These are phyloP conservation scores for Acrossocheilus wenchowensis DNA, from an alignment of 2,797 vertebrate species.

Conservation along the genomic window DNA sequence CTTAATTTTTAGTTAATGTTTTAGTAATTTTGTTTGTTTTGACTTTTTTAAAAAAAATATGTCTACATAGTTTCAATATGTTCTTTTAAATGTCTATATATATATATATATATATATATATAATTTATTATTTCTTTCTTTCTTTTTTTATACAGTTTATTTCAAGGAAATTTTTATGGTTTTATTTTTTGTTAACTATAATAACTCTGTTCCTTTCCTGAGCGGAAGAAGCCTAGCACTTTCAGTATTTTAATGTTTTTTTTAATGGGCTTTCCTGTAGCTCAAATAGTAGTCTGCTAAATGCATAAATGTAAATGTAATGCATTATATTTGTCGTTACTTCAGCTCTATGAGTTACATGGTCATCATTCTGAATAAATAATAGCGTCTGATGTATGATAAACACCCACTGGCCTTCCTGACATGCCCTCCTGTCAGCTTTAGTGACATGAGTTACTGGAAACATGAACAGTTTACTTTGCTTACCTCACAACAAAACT, in stretches of 20 bases:
- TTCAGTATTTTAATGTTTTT: background rate
- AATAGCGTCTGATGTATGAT: background rate
- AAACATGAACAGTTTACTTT: constrained; percentile 26
- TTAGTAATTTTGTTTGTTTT: too few relatives aligned
- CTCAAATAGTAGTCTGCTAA: too few relatives aligned
- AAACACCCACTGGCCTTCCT: background rate
- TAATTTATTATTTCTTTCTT: too few relatives aligned
- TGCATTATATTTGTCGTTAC: background rate
- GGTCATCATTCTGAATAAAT: background rate
- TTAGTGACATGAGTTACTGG: constrained; percentile 8
- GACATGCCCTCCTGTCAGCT: constrained; percentile 1
- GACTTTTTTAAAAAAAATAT: too few relatives aligned
- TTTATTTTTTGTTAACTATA: background rate
- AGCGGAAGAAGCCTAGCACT: background rate
- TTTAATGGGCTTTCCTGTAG: too few relatives aligned
- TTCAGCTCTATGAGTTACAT: background rate
- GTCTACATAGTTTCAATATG: background rate
- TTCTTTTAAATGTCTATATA: background rate
- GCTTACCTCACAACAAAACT: constrained; percentile 28
- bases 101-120: too few relatives aligned
- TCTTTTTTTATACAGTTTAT: background rate
- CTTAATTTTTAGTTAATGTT: background rate
- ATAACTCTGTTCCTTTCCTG: background rate
- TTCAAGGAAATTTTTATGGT: background rate
- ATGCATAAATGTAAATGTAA: too few relatives aligned